Conservation (phyloP, 2,113 vertebrate genomes). For the Ciconia boyciana region DNA sequence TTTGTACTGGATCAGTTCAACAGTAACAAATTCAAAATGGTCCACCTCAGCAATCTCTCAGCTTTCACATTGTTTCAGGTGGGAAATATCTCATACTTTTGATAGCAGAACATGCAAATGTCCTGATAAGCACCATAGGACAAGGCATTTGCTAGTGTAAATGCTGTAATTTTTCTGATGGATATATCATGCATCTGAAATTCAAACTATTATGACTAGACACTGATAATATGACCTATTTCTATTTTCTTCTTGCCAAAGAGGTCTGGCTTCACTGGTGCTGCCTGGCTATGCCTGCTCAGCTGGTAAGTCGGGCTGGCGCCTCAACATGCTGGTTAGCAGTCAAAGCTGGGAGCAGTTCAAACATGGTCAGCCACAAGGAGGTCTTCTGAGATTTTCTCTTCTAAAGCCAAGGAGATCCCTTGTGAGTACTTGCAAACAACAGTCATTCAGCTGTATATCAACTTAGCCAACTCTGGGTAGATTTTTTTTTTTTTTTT, state of each 20-base stretch:
- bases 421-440: slow-evolving; percentile 21
- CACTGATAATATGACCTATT: background rate
- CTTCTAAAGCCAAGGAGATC: slow-evolving; percentile 34
- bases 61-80: background rate
- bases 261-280: background rate
- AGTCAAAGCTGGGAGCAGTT: slow-evolving; percentile 7
- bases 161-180: background rate
- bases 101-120: background rate
- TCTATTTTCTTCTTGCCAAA: background rate
- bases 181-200: background rate
- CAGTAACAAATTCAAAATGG: background rate
- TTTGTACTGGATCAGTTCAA: background rate
- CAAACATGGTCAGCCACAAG: background rate
- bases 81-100: background rate
- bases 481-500: background rate
- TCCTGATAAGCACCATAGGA: background rate
- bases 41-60: background rate
- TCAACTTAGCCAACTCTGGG: background rate
- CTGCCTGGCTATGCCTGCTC: background rate
- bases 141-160: background rate
- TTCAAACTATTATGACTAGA: background rate
- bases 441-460: background rate
- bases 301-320: background rate
- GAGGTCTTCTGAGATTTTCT: slow-evolving; percentile 5
- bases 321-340: background rate